These are phyloP conservation scores for Silurus meridionalis DNA, from an alignment of 2,113 vertebrate species.

Conservation along the genomic window DNA sequence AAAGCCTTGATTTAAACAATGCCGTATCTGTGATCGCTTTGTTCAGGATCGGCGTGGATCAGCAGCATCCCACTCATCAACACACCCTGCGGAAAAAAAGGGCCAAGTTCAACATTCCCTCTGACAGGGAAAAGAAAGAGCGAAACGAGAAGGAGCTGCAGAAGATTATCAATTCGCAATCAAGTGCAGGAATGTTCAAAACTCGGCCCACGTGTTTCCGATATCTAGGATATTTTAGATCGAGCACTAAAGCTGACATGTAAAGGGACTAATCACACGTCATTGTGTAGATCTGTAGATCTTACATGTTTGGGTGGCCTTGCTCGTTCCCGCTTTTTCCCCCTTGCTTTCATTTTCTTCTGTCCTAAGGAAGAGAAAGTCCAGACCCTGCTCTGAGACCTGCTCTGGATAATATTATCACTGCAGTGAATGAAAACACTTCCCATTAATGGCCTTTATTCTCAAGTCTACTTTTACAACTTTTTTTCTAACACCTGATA, in stretches of 20 bases:
- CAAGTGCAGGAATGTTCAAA: not conserved
- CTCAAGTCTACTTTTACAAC: slow-evolving; percentile 2
- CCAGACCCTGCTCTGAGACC: not conserved
- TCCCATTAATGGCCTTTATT: slow-evolving; percentile 8
- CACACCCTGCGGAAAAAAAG: slow-evolving; percentile 14
- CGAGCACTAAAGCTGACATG: not conserved
- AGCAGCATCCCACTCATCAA: slow-evolving; percentile 25
- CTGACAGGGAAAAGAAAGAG: not conserved
- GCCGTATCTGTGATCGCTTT: not conserved
- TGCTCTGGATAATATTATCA: slow-evolving; percentile 17
- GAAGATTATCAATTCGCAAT: not conserved
- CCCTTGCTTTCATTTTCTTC: not conserved
- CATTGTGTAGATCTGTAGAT: not conserved
- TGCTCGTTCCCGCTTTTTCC: not conserved
- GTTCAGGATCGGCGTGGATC: not conserved
- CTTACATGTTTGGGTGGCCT: slow-evolving; percentile 10
- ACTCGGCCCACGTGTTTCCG: slow-evolving; percentile 15
- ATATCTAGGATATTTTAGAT: not conserved
- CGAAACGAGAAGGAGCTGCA: not conserved
- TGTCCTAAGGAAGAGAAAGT: slow-evolving; percentile 17
- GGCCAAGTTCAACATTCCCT: not conserved
- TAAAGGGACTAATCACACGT: not conserved
- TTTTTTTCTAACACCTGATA: not conserved
- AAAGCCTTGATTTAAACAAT: not conserved
- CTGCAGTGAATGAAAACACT: not conserved